Evolutionary conservation across 2,113 vertebrate species (phyloP), one percentile per base, ranked within the genome.

Genomic region (Nycticryphes semicollaris): DNA sequence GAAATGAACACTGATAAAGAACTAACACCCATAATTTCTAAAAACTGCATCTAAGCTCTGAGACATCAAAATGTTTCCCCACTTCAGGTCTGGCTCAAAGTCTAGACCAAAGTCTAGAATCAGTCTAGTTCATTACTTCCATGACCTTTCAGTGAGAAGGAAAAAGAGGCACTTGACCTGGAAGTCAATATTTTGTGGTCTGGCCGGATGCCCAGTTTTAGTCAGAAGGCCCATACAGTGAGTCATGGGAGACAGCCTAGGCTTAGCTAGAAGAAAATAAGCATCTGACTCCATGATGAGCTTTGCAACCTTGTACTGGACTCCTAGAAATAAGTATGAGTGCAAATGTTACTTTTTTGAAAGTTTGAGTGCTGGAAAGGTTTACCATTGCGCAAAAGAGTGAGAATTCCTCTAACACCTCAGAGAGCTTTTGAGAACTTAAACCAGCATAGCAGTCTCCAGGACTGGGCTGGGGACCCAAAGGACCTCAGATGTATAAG

Each of bases 401-500:
- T 54, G n/a, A 87, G 45, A 86, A 63, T 14, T 62, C 43, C 24
- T 84, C 12, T 37, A 50, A 41, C 1, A 3, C 13, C 4, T 79
- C 12, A 13, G 14, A 90, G 37, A n/a, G 15, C 15, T 7, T 25
- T 4, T 74, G 39, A 81, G 33, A 20, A 28, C 50, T 77, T 81
- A 45, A 45, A 78, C 3, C 14, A 39, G 9, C 43, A 79, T 12
- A 48, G 16, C 3, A 6, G 9, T 15, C 28, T 89, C 43, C 12
- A 13, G 20, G 17, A 1, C 6, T 57, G 20, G 17, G 1, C 6
- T 57, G 13, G 17, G 11, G 63, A 27, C 3, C 3, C 30, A 66
- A 64, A 81, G 33, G 7, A 12, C 10, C 18, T 30, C 59, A 67
- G 39, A 8, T 57, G 21, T 69, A 14, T 33, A 30, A 74, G 14